Evolutionary conservation across 2,888 invertebrate genomes (phyloP).

Genomic region (Carcina quercana): DNA sequence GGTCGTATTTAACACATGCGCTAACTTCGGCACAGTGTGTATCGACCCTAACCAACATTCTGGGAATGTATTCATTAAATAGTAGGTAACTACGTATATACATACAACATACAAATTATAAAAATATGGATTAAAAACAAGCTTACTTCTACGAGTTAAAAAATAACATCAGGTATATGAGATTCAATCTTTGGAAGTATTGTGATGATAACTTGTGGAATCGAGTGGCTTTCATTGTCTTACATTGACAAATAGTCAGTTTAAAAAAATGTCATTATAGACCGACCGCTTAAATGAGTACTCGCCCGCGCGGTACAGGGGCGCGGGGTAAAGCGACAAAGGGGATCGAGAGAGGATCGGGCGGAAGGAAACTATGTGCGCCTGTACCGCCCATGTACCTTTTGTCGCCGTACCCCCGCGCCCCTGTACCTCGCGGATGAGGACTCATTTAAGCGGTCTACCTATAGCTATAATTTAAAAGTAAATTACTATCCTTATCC

Average conservation of each 20-base stretch:
- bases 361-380: no score
- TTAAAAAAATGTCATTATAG: no score
- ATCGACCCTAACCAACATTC: slow-evolving; percentile 51
- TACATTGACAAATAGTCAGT: background rate
- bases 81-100: slow-evolving; percentile 33
- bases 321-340: no score
- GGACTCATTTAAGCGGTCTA: no score
- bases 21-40: no score
- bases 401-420: no score
- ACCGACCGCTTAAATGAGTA: no score
- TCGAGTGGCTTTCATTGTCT: background rate
- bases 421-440: no score
- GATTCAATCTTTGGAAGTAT: slow-evolving; percentile 37
- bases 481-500: background rate
- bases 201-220: background rate
- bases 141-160: slow-evolving; percentile 6
- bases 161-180: slow-evolving; percentile 18
- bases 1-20: no score
- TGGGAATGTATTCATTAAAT: slow-evolving; percentile 55
- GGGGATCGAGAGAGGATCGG: no score
- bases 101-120: slow-evolving; percentile 47
- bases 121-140: slow-evolving; percentile 34
- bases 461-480: background rate
- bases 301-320: no score
- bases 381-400: no score